Evolutionary conservation across 92 coral and sea anemone species (phyloP).

Genomic region (Metridium senile): DNA sequence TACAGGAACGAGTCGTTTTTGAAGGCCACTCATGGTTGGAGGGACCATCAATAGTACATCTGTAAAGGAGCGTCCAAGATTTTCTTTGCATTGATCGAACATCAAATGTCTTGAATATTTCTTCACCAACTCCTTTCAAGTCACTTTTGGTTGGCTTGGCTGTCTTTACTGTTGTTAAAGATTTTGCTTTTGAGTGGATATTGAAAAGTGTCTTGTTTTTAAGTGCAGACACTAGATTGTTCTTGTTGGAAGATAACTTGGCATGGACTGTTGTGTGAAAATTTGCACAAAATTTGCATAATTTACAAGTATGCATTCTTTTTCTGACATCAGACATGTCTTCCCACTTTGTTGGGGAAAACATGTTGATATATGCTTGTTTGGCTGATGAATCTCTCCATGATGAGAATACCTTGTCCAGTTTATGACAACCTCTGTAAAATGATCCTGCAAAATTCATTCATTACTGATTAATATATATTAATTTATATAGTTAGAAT

Average conservation of each 20-base stretch:
- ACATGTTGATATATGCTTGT: background rate
- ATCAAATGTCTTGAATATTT: constrained; percentile 6
- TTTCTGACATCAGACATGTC: background rate
- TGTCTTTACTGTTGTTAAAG: background rate
- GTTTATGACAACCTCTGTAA: constrained; percentile 7
- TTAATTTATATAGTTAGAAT: too few relatives aligned
- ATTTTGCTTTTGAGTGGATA: background rate
- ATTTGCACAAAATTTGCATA: constrained; percentile 7
- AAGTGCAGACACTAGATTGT: background rate
- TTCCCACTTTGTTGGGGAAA: constrained; percentile 5
- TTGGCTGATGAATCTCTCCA: constrained; percentile 6
- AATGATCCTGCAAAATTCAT: constrained; percentile 23
- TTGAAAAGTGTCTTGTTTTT: background rate
- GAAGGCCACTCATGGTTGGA: background rate
- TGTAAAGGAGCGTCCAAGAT: background rate
- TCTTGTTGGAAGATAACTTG: background rate
- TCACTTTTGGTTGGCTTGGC: background rate
- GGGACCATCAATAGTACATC: constrained; percentile 17
- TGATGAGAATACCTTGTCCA: constrained; percentile 2
- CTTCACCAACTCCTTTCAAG: constrained; percentile 13
- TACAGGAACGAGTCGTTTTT: constrained; percentile 8
- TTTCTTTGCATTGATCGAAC: constrained; percentile 16
- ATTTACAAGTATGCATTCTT: background rate
- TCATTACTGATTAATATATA: too few relatives aligned
- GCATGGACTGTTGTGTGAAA: background rate